A percentile compares a stretch with the other conserved stretches of the same genome.
Conservation (phyloP, 2,888 invertebrate genomes). For the Dynastes maya region DNA sequence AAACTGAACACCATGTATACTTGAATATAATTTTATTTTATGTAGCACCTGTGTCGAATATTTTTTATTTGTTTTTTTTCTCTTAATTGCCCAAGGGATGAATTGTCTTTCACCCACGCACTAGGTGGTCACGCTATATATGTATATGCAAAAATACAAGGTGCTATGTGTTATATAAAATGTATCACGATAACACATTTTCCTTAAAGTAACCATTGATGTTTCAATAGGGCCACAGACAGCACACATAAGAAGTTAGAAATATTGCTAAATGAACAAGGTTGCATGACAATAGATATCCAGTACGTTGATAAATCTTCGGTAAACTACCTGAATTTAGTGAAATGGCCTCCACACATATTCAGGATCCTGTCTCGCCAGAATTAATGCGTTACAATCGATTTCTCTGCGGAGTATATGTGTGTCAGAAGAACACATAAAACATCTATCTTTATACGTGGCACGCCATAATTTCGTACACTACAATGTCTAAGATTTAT, state of each 20-base stretch:
- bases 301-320: slow-evolving; percentile 25
- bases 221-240: too few relatives aligned
- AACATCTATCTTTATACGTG: slow-evolving; percentile 25
- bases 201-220: too few relatives aligned
- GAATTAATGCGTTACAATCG: slow-evolving; percentile 34
- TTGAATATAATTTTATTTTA: too few relatives aligned
- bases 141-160: too few relatives aligned
- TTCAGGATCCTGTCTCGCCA: slow-evolving; percentile 22
- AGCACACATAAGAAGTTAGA: background rate
- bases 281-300: slow-evolving; percentile 33
- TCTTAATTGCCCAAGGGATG: too few relatives aligned
- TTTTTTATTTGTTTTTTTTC: too few relatives aligned
- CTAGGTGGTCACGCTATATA: too few relatives aligned
- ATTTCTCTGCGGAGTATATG: slow-evolving; percentile 24
- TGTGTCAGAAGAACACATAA: slow-evolving; percentile 32
- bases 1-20: too few relatives aligned
- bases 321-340: slow-evolving; percentile 37
- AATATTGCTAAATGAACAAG: background rate
- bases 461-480: background rate
- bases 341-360: slow-evolving; percentile 46
- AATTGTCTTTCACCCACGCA: too few relatives aligned
- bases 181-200: too few relatives aligned
- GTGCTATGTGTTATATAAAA: too few relatives aligned
- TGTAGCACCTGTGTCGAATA: too few relatives aligned
- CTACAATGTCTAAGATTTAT: slow-evolving; percentile 10